Evolutionary conservation across 2,797 vertebrate genomes (phyloP).

Genomic region (Euthynnus affinis): DNA sequence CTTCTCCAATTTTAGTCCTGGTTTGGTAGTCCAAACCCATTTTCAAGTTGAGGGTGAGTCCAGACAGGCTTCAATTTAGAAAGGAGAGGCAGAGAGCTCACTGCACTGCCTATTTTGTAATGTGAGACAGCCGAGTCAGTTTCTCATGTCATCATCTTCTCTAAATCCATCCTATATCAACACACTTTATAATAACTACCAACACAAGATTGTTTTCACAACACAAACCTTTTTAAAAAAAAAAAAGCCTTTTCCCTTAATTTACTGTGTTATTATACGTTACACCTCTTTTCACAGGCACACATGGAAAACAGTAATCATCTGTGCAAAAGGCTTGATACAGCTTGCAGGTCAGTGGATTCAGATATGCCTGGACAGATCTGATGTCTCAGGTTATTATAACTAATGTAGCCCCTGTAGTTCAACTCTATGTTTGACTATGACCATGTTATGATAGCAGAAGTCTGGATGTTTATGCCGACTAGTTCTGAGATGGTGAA

Average conservation of each 20-base stretch:
- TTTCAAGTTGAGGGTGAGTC: conserved; percentile 16
- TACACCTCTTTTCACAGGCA: background rate
- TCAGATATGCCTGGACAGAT: background rate
- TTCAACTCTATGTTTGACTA: background rate
- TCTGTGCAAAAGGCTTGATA: conserved; percentile 5
- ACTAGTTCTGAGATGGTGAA: background rate
- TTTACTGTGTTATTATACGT: conserved; percentile 14
- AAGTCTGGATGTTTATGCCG: background rate
- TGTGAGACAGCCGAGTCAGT: background rate
- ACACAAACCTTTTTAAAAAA: conserved; percentile 10
- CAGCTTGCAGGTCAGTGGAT: conserved; percentile 7
- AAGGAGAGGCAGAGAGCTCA: conserved; percentile 9
- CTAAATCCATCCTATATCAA: background rate
- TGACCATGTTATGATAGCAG: background rate
- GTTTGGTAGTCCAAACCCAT: conserved; percentile 23
- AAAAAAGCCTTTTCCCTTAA: background rate
- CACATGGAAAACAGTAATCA: conserved; percentile 52
- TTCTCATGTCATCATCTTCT: background rate
- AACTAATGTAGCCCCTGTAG: background rate
- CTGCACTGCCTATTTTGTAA: background rate
- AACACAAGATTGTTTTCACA: conserved; percentile 44
- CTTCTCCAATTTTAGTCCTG: background rate
- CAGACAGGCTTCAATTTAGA: conserved; percentile 18
- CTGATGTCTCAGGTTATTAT: background rate
- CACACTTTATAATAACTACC: conserved; percentile 29